These are phyloP conservation scores for Cephus nigrinus DNA, from an alignment of 2,888 invertebrate genomes.

Conservation along the genomic window DNA sequence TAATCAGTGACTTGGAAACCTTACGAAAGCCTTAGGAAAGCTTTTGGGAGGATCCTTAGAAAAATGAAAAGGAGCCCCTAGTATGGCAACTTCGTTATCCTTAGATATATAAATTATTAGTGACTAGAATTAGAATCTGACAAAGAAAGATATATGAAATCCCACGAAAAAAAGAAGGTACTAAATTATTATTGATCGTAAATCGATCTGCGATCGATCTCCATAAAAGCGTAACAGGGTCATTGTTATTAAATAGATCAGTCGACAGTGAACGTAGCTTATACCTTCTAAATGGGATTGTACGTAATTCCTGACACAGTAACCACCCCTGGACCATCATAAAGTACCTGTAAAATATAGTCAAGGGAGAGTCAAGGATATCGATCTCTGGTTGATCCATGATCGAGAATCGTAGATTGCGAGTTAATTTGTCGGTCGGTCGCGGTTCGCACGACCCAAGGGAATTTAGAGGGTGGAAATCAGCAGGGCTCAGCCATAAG, in stretches of 20 bases:
- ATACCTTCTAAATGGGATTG: neutral
- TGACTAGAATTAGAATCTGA: no score
- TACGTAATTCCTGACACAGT: neutral
- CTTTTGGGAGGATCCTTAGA: no score
- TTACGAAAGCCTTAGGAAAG: no score
- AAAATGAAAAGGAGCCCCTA: no score
- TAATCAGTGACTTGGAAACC: neutral
- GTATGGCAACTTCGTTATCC: no score
- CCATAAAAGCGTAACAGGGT: no score
- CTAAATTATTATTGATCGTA: no score
- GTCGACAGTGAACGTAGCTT: neutral
- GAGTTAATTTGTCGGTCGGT: constrained; percentile 57
- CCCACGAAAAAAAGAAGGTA: no score
- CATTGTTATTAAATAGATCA: no score
- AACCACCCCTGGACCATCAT: neutral
- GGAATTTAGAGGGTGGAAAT: constrained; percentile 41
- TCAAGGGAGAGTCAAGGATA: neutral
- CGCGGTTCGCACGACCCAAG: constrained; percentile 47
- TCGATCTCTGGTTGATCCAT: neutral
- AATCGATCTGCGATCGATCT: no score
- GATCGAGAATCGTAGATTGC: neutral
- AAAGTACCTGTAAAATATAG: neutral
- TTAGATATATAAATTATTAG: no score
- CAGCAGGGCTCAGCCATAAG: constrained; percentile 19
- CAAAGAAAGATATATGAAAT: no score